phyloP scores from a whole-genome alignment of 2,888 invertebrate species.

The Cephus pulcher region DNA sequence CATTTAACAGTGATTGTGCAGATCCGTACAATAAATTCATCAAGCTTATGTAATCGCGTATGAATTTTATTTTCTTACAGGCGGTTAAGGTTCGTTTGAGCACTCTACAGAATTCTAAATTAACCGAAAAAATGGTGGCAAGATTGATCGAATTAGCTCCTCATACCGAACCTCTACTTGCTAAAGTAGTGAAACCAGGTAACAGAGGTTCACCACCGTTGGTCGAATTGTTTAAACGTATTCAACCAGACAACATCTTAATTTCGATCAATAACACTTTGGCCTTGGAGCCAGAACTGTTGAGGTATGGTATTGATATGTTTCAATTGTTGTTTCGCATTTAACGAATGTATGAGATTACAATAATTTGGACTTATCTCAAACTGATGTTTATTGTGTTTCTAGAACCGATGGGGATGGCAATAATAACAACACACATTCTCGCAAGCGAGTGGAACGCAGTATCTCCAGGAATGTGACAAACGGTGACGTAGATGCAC shows the following conservation, averaged over 20 bases:
- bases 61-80: conserved; percentile 50
- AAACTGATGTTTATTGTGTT: too few species aligned
- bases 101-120: conserved; percentile 69
- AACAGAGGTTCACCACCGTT: conserved; percentile 59
- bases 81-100: conserved; percentile 72
- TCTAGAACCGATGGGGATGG: conserved; percentile 36
- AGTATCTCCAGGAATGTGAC: conserved; percentile 28
- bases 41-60: not conserved
- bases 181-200: conserved; percentile 62
- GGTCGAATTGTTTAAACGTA: conserved; percentile 79
- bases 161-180: conserved; percentile 72
- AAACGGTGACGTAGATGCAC: conserved; percentile 24
- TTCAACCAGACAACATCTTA: conserved; percentile 73
- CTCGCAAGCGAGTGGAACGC: conserved; percentile 43
- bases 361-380: too few species aligned
- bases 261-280: conserved; percentile 80
- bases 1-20: too few species aligned
- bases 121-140: conserved; percentile 59
- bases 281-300: conserved; percentile 72
- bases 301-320: conserved; percentile 59
- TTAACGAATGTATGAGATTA: too few species aligned
- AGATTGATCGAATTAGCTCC: conserved; percentile 67
- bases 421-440: conserved; percentile 52
- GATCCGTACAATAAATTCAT: not conserved
- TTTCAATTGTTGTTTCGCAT: too few species aligned